Base-by-base conservation (phyloP, 1,140 invertebrate genomes). In the Zaprionus capensis region DNA sequence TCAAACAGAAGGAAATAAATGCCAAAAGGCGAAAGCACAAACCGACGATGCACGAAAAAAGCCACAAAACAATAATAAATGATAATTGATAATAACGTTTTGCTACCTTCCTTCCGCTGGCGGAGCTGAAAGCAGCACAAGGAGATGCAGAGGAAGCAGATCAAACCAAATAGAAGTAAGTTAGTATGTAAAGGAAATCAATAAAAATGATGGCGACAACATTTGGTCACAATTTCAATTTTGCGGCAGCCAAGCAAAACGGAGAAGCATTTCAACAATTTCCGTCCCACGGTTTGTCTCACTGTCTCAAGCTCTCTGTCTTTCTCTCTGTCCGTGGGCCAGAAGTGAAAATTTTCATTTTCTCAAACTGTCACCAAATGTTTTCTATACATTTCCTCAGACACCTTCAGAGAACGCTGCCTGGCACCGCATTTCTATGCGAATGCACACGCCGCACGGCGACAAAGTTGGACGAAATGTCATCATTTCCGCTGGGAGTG, bases 381-480 rank as follows among this genome's bases (percentile, higher is more conserved):
- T 62, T 72, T 67, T 66, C 76, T 75, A 72, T 63, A 81, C 63
- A 77, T 74, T 90, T 79, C 78, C 85, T 79, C 71, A 88, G 85
- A 84, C 85, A 84, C 78, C 84, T 81, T 41, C 44, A 66, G 26
- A 62, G 51, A 68, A 72, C 46, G 46, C 20, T 41, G 74, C 38
- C 61, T 65, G 69, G 56, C 61, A 71, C 46, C 70, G 44, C 75
- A 84, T 88, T 88, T 88, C 84, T 88, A 81, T 81, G 78, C 85
- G 85, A 90, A 36, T 88, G 84, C 85, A 90, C 83, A 85, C 49
- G 26, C 38, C 22, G 7, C 17, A n/a, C 68, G 66, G 69, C 76
- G 62, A 86, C 84, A 88, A 82, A 91, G 88, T 91, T 91, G 81
- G 88, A 91, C 88, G 88, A 85, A 91, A 91, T 91, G 88, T 91